Percentiles rank a stretch among this genome's conserved stretches.
Conservation (phyloP, 1,140 invertebrate species). For the Colletes gigas region DNA sequence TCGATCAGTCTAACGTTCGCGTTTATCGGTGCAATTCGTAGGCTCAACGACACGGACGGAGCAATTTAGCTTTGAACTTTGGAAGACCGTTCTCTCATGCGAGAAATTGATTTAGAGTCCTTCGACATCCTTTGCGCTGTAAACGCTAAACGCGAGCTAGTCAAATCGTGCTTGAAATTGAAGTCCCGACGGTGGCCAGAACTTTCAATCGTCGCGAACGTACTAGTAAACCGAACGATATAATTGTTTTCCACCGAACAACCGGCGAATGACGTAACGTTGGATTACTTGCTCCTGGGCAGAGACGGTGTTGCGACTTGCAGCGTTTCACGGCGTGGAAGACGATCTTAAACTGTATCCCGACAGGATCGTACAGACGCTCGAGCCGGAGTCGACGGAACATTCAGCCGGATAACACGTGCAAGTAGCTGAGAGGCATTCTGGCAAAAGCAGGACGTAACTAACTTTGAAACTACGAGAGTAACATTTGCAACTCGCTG, state of each 20-base stretch:
- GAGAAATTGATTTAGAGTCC: slow-evolving; percentile 9
- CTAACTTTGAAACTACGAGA: slow-evolving; percentile 63
- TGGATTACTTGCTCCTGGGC: neutral
- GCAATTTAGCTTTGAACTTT: neutral
- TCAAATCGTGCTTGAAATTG: neutral
- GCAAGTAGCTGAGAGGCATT: slow-evolving; percentile 43
- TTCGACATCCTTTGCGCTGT: too few species aligned
- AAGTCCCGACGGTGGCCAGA: neutral
- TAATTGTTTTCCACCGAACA: neutral
- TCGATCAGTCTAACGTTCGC: neutral
- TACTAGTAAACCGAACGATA: neutral
- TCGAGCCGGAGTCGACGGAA: slow-evolving; percentile 15
- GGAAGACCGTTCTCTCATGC: neutral
- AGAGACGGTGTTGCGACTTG: neutral
- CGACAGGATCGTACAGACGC: slow-evolving; percentile 8
- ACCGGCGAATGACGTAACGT: neutral
- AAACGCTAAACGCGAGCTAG: too few species aligned
- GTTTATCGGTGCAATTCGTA: neutral
- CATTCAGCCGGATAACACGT: slow-evolving; percentile 24
- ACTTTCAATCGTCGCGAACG: neutral
- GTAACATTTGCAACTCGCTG: slow-evolving; percentile 49
- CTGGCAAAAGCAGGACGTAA: slow-evolving; percentile 47
- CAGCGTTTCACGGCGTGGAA: neutral
- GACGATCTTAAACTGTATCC: slow-evolving; percentile 5
- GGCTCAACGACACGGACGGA: neutral